Base-by-base conservation (phyloP, 2,113 vertebrate species). In the Astur gentilis region DNA sequence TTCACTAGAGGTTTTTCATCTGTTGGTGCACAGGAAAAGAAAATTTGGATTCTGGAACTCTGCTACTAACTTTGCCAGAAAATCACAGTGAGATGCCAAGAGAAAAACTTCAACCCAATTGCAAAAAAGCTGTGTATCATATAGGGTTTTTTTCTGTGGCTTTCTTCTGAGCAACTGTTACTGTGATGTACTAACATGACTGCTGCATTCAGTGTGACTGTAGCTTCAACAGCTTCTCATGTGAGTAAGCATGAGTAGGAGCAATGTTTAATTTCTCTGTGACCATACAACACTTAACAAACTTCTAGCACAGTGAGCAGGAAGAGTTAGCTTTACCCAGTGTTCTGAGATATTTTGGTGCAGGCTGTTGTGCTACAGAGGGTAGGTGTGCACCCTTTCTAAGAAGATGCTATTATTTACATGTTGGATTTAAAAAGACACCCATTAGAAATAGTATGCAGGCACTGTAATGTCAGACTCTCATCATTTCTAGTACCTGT, bases 201-300 rank as follows among this genome's bases (percentile, higher is more conserved):
- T 94, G 49, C 85, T 89, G 67, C 62, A 73, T 94, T 93, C 95
- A 83, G 67, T 93, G 88, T 58, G 92, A 94, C 84, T 95, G 61
- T 66, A 85, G 70, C 62, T 92, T 90, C 90, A 88, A 66, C 88
- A 92, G 85, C 42, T 94, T 93, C 93, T 81, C 27, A 7, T 88
- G 83, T 94, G 95, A 95, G 90, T 92, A 96, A 95, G 88, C 87
- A 81, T 42, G 85, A 94, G 88, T 96, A 94, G 83, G 96, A 95
- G 64, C 79, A 92, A 54, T 87, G 84, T 90, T 96, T 88, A 88
- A 86, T 92, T 96, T 90, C 87, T 54, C 66, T 86, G 42, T 75
- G 95, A 90, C 50, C 64, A 9, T 34, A 73, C 78, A 96, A 83
- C 62, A 42, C 61, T 80, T 86, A 92, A 60, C 62, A 94, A 50